Base-by-base conservation (phyloP, 1,140 invertebrate genomes). In the Trichonephila clavata region DNA sequence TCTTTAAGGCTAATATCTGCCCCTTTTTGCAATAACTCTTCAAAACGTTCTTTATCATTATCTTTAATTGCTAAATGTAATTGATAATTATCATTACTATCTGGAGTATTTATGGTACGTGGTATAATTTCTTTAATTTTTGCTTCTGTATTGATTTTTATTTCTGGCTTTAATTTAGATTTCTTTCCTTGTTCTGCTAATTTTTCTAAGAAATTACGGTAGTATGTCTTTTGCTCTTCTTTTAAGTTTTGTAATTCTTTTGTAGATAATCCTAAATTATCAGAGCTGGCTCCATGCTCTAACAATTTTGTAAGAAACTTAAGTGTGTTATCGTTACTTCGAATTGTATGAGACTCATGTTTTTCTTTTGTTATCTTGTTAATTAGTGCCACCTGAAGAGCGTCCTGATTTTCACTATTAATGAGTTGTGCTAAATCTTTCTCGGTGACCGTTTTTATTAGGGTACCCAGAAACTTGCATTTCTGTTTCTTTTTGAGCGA, bases 1-100 rank as follows among this genome's bases (percentile, higher is more conserved):
- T 68, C 63, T 68, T 68, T 65, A 16, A 65, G 61, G 61, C 61
- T 65, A 65, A 18, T 18, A 68, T 18, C 63, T 14, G 63, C 7
- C 16, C 63, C 7, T 68, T 68, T 68, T 24, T 68, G 61, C 24
- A 68, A 24, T 68, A 68, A 18, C 24, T 14, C 63, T 24, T 68
- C 63, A 68, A 68, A 68, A 68, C 1, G 7, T 18, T 68, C 5
- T 68, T 68, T 68, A 68, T 68, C 63, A 68, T 65, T 68, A 68
- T 68, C 13, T 68, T 68, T 24, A 8, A 68, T 68, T 18, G 16
- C 16, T 68, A 14, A 68, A 68, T 68, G 63, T 68, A 68, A 68
- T 68, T 8, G 63, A 68, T 68, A 68, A 68, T 68, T 65, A 18
- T 68, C 63, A 68, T 68, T 68, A 68, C 63, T 68, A 68, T 68